A percentile compares a stretch with the other conserved stretches of the same genome.
Conservation (phyloP, 2,797 vertebrate species). For the Cirrhinus molitorella region DNA sequence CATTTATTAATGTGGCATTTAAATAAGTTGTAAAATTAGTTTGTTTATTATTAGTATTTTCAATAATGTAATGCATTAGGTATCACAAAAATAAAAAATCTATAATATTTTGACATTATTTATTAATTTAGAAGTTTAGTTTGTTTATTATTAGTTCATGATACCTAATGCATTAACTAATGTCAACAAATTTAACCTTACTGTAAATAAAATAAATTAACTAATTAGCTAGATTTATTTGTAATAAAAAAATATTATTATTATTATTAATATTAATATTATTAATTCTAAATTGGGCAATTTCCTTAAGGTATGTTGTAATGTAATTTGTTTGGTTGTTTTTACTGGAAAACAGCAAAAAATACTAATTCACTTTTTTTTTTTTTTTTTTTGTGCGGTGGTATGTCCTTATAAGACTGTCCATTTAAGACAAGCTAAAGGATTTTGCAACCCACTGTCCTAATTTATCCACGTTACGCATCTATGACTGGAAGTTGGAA, state of each 20-base stretch:
- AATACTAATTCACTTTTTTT: neutral
- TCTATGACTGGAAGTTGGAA: slow-evolving; percentile 18
- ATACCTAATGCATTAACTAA: neutral
- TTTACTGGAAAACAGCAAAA: neutral
- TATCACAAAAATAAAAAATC: neutral
- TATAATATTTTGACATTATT: neutral
- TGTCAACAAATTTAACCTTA: neutral
- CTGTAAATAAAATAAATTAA: neutral
- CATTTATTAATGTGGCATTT: no score
- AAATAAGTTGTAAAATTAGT: no score
- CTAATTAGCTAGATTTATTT: neutral
- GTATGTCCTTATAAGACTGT: slow-evolving; percentile 26
- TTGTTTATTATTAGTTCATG: neutral
- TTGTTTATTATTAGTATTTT: no score
- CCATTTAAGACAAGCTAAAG: neutral
- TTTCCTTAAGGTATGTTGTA: no score
- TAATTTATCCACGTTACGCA: slow-evolving; percentile 18
- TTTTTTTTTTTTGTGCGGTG: neutral
- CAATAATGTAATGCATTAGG: neutral
- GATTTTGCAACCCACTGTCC: slow-evolving; percentile 10
- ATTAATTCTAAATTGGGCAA: no score
- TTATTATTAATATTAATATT: no score
- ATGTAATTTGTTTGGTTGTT: neutral
- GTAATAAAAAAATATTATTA: neutral
- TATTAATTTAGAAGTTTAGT: neutral